Evolutionary conservation across 2,797 vertebrate species (phyloP).

Genomic region (Poecilia gillii): DNA sequence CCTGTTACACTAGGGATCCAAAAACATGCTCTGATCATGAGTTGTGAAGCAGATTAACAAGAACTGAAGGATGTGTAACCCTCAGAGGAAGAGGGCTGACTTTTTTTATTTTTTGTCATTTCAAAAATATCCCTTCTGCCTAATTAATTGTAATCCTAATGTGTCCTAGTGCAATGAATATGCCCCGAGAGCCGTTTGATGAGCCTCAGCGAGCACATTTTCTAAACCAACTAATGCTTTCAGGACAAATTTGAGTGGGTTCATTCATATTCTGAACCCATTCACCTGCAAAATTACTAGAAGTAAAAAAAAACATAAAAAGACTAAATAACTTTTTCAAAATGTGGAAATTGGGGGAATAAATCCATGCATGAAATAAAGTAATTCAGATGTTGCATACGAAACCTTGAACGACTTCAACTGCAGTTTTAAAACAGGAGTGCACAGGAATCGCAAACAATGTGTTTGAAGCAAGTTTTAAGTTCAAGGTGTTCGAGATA

Average conservation of each 20-base stretch:
- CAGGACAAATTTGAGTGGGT: neutral
- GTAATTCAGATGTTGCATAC: conserved; percentile 22
- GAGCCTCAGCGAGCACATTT: neutral
- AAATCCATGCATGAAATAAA: conserved; percentile 20
- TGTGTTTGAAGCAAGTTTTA: conserved; percentile 45
- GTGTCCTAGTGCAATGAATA: conserved; percentile 11
- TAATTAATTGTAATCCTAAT: neutral
- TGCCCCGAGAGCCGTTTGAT: conserved; percentile 5
- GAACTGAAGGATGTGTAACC: conserved; percentile 29
- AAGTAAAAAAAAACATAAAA: neutral
- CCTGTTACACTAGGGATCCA: conserved; percentile 24
- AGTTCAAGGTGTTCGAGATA: conserved; percentile 36
- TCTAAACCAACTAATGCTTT: neutral
- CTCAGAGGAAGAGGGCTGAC: conserved; percentile 2
- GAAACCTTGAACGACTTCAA: conserved; percentile 18
- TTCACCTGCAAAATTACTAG: neutral
- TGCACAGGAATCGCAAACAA: conserved; percentile 32
- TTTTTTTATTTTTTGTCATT: conserved; percentile 21
- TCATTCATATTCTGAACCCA: neutral
- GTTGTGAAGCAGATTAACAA: conserved; percentile 25
- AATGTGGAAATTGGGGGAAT: neutral
- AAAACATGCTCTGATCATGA: conserved; percentile 39
- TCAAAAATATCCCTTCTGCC: conserved; percentile 24
- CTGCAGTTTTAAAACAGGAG: conserved; percentile 16
- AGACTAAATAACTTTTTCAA: conserved; percentile 9